phyloP scores from a whole-genome alignment of 2,797 vertebrate species.

The Lindbergichthys nudifrons region DNA sequence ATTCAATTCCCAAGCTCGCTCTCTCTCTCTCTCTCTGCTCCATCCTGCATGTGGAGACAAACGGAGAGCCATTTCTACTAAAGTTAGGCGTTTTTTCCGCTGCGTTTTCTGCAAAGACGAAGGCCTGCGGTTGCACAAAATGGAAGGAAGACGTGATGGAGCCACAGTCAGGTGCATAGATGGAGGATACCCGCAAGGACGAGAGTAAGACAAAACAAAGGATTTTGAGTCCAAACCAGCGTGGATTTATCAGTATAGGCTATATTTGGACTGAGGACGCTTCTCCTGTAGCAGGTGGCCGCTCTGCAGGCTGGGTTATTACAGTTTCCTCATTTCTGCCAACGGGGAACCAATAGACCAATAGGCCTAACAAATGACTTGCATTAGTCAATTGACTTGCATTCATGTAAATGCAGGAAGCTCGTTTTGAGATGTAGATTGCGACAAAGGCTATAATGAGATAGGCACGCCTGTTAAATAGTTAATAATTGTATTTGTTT shows the following conservation, averaged over 20 bases:
- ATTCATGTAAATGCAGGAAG: constrained; percentile 43
- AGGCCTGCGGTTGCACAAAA: constrained; percentile 55
- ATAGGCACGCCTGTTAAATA: constrained; percentile 36
- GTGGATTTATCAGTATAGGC: constrained; percentile 66
- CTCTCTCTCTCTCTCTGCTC: constrained; percentile 54
- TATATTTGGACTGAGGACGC: constrained; percentile 53
- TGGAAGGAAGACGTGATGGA: constrained; percentile 55
- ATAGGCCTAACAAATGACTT: constrained; percentile 50
- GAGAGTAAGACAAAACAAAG: constrained; percentile 71
- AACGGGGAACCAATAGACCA: constrained; percentile 23
- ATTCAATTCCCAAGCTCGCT: constrained; percentile 56
- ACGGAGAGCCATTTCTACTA: constrained; percentile 10
- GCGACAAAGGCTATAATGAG: constrained; percentile 18
- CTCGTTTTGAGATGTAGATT: constrained; percentile 67
- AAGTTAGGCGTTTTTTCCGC: constrained; percentile 18
- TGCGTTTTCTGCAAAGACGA: constrained; percentile 32
- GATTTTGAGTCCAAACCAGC: constrained; percentile 57
- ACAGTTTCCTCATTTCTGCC: constrained; percentile 21
- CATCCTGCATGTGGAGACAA: constrained; percentile 47
- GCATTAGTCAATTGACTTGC: constrained; percentile 49
- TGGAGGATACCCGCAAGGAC: constrained; percentile 58
- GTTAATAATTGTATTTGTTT: constrained; percentile 63
- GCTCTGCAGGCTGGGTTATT: constrained; percentile 44
- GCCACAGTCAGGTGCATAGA: constrained; percentile 39
- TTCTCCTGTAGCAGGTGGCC: constrained; percentile 62